phyloP scores from a whole-genome alignment of 1,140 invertebrate genomes.

The Bombus difficillimus region DNA sequence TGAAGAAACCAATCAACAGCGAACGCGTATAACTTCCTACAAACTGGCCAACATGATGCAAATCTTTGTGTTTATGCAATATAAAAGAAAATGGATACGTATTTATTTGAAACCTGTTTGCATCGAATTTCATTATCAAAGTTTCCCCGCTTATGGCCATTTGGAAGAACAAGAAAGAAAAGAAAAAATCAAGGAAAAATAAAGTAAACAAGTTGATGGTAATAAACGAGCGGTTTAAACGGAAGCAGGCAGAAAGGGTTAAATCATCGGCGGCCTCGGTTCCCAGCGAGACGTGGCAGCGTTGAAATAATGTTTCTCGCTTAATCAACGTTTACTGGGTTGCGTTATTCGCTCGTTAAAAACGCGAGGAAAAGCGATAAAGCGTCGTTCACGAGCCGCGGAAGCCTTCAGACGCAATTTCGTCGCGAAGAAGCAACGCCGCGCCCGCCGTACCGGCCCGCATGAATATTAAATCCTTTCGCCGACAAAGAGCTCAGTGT shows the following conservation, averaged over 20 bases:
- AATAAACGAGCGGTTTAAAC: neutral
- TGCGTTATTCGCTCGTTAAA: constrained; percentile 27
- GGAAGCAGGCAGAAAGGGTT: neutral
- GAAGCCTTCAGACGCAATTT: constrained; percentile 36
- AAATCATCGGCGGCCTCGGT: constrained; percentile 9
- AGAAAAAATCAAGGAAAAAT: neutral
- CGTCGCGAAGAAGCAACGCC: constrained; percentile 35
- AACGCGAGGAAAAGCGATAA: constrained; percentile 26
- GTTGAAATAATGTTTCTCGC: constrained; percentile 33
- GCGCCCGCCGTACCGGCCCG: constrained; percentile 12
- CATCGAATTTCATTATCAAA: constrained; percentile 1
- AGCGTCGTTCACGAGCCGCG: constrained; percentile 42
- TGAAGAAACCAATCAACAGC: neutral
- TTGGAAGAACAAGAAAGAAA: no score
- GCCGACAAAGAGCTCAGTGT: constrained; percentile 74
- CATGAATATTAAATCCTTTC: constrained; percentile 62
- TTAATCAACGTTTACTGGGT: constrained; percentile 34
- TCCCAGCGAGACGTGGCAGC: neutral
- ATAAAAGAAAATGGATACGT: neutral
- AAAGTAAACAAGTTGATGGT: neutral
- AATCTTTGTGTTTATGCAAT: neutral
- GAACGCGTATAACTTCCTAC: neutral
- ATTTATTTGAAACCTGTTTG: neutral
- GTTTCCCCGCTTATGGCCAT: neutral
- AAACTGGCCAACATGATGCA: neutral